Percentiles rank a stretch among this genome's conserved stretches.
Conservation (phyloP, 35 echinoderm and acorn worm genomes). For the Apostichopus californicus region DNA sequence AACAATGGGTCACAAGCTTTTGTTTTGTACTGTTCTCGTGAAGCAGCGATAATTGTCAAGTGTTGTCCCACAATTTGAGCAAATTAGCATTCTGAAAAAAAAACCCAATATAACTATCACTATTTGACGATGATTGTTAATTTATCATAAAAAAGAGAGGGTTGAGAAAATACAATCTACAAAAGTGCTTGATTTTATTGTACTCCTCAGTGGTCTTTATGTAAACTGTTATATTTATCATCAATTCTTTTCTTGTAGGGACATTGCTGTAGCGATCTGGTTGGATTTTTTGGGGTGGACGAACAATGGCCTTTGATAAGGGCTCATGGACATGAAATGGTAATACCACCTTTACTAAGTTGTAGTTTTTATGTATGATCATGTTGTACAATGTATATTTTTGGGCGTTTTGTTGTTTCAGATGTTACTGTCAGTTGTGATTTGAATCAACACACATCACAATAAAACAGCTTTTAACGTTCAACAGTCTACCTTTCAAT, state of each 20-base stretch:
- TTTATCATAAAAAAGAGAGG: too few relatives aligned
- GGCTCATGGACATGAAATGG: slow-evolving; percentile 21
- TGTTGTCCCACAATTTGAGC: too few relatives aligned
- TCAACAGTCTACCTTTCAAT: background rate
- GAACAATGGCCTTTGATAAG: slow-evolving; percentile 10
- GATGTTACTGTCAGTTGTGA: background rate
- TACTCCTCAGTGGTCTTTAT: too few relatives aligned
- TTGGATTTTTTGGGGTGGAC: background rate
- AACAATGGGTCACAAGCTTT: too few relatives aligned
- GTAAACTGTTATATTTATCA: too few relatives aligned
- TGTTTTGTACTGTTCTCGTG: too few relatives aligned
- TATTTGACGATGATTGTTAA: too few relatives aligned
- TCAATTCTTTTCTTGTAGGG: background rate
- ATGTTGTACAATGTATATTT: background rate
- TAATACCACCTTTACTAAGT: background rate
- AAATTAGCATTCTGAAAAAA: too few relatives aligned
- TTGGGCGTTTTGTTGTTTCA: background rate
- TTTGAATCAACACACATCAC: background rate
- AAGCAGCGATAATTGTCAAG: too few relatives aligned
- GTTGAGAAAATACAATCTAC: too few relatives aligned
- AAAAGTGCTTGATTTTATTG: too few relatives aligned
- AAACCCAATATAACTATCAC: too few relatives aligned
- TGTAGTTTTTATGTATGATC: background rate
- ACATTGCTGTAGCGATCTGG: slow-evolving; percentile 9
- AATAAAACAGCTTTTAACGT: background rate